Evolutionary conservation across 2,113 vertebrate genomes (phyloP), one percentile per base, ranked within the genome.

Genomic region (Bostrychus sinensis): DNA sequence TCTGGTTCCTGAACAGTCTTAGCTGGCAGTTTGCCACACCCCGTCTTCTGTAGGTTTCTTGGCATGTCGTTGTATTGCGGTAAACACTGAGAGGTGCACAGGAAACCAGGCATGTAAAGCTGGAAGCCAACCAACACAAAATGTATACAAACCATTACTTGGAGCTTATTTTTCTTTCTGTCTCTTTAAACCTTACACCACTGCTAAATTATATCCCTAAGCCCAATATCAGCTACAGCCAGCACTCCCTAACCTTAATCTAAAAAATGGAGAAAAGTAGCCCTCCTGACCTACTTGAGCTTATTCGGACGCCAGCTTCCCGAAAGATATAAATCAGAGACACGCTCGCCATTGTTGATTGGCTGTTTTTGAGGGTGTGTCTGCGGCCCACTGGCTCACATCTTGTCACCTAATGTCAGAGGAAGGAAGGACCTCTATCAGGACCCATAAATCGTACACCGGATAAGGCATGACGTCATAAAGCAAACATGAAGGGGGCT

Each of bases 21-120:
- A 48, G 41, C 62, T 85, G 87, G 86, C 84, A 59, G 28, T 26
- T 59, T 62, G 75, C 86, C 84, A 72, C 56, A 39, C 72, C 63
- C 70, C 56, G 56, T 79, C 74, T 59, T 55, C n/a, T n/a, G n/a
- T 62, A 75, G 75, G 66, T 82, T 80, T 83, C 84, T 58, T 77
- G 62, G 58, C 61, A 65, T 77, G 61, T 54, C 58, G 64, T 59
- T 50, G 7, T 71, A 42, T 79, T 72, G 60, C 54, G 25, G 78
- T 82, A 68, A 86, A 87, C 76, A 79, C 38, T 51, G 34, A 0
- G 53, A 72, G 57, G 60, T 63, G 62, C 56, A 53, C 10, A 70
- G 79, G 81, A 80, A 80, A 72, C 51, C 70, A 71, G 82, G 48
- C 70, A 63, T 83, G 75, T 62, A 75, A 67, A 66, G 62, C 64